These are phyloP conservation scores for Rhabditoides inermis DNA, from an alignment of 2,888 invertebrate species.

Conservation along the genomic window DNA sequence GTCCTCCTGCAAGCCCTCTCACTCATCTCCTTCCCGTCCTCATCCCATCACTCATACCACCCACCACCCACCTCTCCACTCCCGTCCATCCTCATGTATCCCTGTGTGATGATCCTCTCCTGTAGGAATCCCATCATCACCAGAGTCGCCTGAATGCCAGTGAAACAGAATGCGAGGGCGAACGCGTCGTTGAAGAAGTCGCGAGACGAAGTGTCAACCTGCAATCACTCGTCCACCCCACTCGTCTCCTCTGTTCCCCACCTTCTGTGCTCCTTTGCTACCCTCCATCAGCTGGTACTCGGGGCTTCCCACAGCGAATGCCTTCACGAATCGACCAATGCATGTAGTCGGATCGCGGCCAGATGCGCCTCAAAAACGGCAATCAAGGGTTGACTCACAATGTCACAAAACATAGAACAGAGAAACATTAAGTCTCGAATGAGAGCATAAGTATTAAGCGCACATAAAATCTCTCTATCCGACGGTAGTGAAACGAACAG, in stretches of 20 bases:
- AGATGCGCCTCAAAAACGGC: no score
- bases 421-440: no score
- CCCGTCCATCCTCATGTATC: conserved; percentile 51
- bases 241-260: neutral
- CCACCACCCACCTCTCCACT: conserved; percentile 53
- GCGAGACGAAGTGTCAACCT: no score
- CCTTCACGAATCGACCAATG: conserved; percentile 11
- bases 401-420: no score
- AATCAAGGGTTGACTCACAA: no score
- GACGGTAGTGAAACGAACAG: no score
- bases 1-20: conserved; percentile 49
- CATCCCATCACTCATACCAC: no score
- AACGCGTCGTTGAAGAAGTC: conserved; percentile 12
- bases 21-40: no score
- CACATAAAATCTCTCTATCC: no score
- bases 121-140: conserved; percentile 87
- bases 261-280: neutral
- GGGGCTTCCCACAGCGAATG: conserved; percentile 43
- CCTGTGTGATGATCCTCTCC: conserved; percentile 87
- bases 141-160: conserved; percentile 63
- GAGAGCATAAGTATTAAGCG: no score
- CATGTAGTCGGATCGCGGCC: no score
- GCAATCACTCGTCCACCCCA: neutral
- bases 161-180: conserved; percentile 69
- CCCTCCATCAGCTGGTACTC: conserved; percentile 25